Evolutionary conservation across 2,797 vertebrate species (phyloP).

Genomic region (Oreonectes daqikongensis): DNA sequence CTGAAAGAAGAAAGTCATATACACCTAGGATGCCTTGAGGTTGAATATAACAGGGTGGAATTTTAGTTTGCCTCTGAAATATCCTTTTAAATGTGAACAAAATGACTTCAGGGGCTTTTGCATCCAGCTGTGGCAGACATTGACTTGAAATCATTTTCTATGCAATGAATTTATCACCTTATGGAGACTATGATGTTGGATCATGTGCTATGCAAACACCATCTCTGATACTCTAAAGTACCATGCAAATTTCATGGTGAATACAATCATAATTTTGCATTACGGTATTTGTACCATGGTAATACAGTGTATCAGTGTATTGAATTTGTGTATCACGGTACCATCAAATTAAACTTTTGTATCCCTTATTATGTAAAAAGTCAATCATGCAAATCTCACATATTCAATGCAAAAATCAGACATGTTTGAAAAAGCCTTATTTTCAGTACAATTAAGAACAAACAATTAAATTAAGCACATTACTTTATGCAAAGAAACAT

Average conservation of each 20-base stretch:
- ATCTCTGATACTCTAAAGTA: not conserved
- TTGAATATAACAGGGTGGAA: too few relatives aligned
- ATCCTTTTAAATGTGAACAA: too few relatives aligned
- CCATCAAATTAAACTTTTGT: not conserved
- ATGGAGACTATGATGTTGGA: not conserved
- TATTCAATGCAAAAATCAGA: too few relatives aligned
- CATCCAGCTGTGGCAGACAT: not conserved
- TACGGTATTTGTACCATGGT: too few relatives aligned
- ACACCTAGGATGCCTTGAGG: too few relatives aligned
- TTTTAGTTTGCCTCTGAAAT: too few relatives aligned
- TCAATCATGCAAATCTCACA: too few relatives aligned
- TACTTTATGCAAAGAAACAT: too few relatives aligned
- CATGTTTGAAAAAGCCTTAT: too few relatives aligned
- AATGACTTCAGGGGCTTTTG: not conserved
- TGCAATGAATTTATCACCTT: not conserved
- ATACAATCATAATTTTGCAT: not conserved
- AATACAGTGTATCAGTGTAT: not conserved
- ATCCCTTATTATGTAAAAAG: not conserved
- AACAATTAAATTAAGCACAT: too few relatives aligned
- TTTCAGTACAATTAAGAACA: too few relatives aligned
- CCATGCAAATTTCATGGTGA: not conserved
- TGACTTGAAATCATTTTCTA: not conserved
- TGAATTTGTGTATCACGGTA: not conserved
- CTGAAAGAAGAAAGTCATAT: too few relatives aligned
- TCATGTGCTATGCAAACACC: not conserved